Evolutionary conservation across 2,888 invertebrate species (phyloP).

Genomic region (Drosophila austrosaltans): DNA sequence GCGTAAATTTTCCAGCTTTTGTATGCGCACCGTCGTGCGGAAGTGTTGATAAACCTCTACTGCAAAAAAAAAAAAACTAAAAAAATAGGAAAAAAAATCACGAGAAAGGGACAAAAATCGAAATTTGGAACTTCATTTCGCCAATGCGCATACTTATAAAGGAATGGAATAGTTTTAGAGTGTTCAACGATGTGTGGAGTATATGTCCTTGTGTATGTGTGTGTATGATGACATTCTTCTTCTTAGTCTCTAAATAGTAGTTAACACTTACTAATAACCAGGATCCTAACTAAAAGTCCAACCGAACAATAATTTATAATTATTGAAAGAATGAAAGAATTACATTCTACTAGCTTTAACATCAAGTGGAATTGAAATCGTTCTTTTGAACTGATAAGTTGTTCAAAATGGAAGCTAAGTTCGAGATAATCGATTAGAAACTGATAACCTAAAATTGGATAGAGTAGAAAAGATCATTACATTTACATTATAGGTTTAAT

Average conservation of each 20-base stretch:
- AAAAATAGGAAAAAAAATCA: constrained; percentile 2
- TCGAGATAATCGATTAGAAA: too few relatives aligned
- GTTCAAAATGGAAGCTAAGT: too few relatives aligned
- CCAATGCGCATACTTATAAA: constrained; percentile 39
- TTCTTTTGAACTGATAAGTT: too few relatives aligned
- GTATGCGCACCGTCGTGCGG: constrained; percentile 74
- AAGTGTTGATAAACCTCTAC: constrained; percentile 72
- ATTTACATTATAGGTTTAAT: too few relatives aligned
- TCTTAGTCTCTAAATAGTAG: not conserved
- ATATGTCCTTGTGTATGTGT: not conserved
- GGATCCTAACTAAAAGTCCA: not conserved
- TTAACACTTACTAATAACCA: not conserved
- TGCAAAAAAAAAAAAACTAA: constrained; percentile 7
- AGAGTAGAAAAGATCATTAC: too few relatives aligned
- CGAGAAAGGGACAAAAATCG: constrained; percentile 9
- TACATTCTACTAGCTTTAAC: not conserved
- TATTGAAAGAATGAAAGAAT: not conserved
- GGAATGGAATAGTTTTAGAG: constrained; percentile 7
- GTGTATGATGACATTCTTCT: not conserved
- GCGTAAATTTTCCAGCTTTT: constrained; percentile 68
- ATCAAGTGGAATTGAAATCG: not conserved
- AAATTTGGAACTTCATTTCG: constrained; percentile 58
- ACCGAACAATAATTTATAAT: too few relatives aligned
- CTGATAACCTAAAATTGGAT: too few relatives aligned
- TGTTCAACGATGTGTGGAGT: not conserved